Base-by-base conservation (phyloP, 2,113 vertebrate genomes). In the Alligator mississippiensis region DNA sequence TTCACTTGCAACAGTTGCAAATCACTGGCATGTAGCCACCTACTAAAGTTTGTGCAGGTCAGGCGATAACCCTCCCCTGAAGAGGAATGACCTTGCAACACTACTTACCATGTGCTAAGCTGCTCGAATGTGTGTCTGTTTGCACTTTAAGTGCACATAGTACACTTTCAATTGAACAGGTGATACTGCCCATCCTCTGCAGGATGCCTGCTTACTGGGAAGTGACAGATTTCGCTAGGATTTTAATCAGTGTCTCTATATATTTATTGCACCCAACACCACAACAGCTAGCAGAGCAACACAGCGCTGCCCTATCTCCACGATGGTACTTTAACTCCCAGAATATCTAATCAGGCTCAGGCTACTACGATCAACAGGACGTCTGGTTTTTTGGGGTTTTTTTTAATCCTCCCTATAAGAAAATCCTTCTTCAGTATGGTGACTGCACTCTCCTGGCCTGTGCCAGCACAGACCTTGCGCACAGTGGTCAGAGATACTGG, bases 301-400 rank as follows among this genome's bases (percentile, higher is more conserved):
- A 64, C 27, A 80, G 89, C 27, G 58, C 5, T 60, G 55, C 66
- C 2, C 28, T 17, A 89, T 3, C 55, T 83, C 59, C 47, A 38
- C 13, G 22, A 24, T 18, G 21, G 6, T 21, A 18, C 21, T 72
- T 21, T 72, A 91, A 3, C 11, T 62, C 82, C 24, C 55, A 47
- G 55, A 0, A 0, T 0, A 0, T 18, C 58, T 80, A 17, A 28
- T 38, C 24, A 16, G 19, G 24, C 11, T 4, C 63, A 70, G 30
- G 34, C 9, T 70, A 70, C 17, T 24, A 47, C 47, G 34, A 81
- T 6, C 11, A 70, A 54, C 2, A 54, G 54, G 85, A 11, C 2
- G 1, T 1, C 84, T 88, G 75, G 66, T 18, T 21, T 19, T 0
- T 0, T 11, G 3, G 1, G 72, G 18, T 18, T 19, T 0, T 0